phyloP scores from a whole-genome alignment of 2,113 vertebrate genomes.

The Nothocercus julius region DNA sequence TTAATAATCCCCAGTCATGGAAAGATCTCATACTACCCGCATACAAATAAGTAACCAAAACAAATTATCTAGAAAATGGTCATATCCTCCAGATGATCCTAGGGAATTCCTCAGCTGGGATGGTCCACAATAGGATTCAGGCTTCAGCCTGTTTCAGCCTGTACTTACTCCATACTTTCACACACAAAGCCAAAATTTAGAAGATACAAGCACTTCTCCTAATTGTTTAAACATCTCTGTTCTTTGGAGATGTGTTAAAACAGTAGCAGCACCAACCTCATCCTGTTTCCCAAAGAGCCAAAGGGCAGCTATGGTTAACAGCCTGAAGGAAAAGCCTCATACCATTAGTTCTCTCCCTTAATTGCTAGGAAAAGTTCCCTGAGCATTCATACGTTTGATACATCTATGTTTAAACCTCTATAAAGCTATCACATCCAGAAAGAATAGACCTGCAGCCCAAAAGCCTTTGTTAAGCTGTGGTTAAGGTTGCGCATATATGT shows the following conservation, averaged over 20 bases:
- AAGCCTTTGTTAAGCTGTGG: background rate
- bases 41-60: background rate
- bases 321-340: background rate
- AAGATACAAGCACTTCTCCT: background rate
- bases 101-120: background rate
- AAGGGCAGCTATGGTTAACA: background rate
- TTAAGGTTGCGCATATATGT: background rate
- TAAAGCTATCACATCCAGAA: background rate
- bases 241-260: background rate
- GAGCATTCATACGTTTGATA: background rate
- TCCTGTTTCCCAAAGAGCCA: background rate
- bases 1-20: background rate
- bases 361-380: constrained; percentile 24
- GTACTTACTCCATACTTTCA: background rate
- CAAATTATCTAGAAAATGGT: background rate
- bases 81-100: background rate
- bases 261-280: background rate
- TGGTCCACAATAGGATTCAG: accelerated
- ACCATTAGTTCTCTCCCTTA: constrained; percentile 18
- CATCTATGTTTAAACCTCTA: background rate
- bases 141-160: background rate
- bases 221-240: background rate
- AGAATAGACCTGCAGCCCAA: background rate
- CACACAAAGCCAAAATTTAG: background rate
- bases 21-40: background rate